phyloP scores from a whole-genome alignment of 1,140 invertebrate genomes.

The Laupala kohalensis region DNA sequence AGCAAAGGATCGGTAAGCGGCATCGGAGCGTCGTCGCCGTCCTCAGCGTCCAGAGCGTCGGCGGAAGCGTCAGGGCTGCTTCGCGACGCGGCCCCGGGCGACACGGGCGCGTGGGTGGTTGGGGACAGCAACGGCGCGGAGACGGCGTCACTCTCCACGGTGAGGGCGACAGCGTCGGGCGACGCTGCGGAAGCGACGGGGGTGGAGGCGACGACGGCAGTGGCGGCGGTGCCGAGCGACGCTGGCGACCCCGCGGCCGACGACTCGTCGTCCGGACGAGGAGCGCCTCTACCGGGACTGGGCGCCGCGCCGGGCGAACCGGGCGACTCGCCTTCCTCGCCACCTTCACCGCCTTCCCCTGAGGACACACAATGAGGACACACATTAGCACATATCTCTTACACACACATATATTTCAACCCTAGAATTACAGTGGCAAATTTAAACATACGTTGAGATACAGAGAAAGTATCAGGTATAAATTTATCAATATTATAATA shows the following conservation, averaged over 20 bases:
- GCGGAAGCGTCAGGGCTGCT: too few species aligned
- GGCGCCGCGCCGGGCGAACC: conserved; percentile 20
- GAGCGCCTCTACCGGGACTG: conserved; percentile 7
- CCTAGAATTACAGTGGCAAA: too few species aligned
- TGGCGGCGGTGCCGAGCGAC: conserved; percentile 12
- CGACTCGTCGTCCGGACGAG: conserved; percentile 13
- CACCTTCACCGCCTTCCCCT: conserved; percentile 25
- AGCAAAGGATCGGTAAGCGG: neutral
- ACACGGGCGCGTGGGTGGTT: conserved; percentile 17
- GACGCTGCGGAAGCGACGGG: neutral
- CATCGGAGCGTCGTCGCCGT: neutral
- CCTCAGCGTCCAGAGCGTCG: neutral
- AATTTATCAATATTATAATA: too few species aligned
- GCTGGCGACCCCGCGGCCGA: conserved; percentile 4
- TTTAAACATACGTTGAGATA: too few species aligned
- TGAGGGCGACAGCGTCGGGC: neutral
- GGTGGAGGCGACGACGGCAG: conserved; percentile 13
- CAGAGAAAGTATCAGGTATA: too few species aligned
- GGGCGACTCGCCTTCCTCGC: conserved; percentile 21
- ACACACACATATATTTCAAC: neutral
- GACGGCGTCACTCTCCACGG: conserved; percentile 16
- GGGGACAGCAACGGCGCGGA: conserved; percentile 17
- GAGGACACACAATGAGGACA: conserved; percentile 10
- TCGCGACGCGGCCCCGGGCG: neutral
- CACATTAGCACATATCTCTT: neutral